Evolutionary conservation across 2,113 vertebrate genomes (phyloP), one percentile per base, ranked within the genome.

Genomic region (Brachyhypopomus gauderio): DNA sequence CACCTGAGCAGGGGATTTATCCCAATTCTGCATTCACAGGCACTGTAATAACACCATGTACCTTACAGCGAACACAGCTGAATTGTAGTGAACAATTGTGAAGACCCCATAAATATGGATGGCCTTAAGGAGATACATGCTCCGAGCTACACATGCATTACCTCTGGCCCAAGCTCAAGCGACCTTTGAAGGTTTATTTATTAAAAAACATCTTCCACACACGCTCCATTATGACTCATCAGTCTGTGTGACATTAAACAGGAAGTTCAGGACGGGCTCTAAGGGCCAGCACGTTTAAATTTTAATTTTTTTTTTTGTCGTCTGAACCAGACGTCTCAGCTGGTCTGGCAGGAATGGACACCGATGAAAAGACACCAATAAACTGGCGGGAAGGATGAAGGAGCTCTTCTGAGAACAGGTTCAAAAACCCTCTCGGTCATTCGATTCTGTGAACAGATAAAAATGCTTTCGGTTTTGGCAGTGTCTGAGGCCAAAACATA

Each of bases 391-490:
- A 11, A 59, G 19, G 30, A 80, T 74, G 20, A 74, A 80, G 71
- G 45, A 36, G 73, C 66, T 45, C 23, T 64, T 66, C 30, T 36
- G 0, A 74, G 70, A 73, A 56, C 20, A 73, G 38, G 38, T 73
- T 80, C 34, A 73, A 55, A 22, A 9, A 5, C 60, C 45, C 2
- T 38, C 72, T 80, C 20, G 22, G 25, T 63, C 38, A 27, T 59
- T 20, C 27, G 4, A 9, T 80, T 74, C 71, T 80, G 34, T 74
- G 79, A 80, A 80, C 27, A 80, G 78, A 73, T 79, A 64, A 80
- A 74, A 80, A 56, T 25, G 30, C 71, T 25, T 2, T 55, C 16
- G 55, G 48, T 73, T 56, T 73, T 55, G 48, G 25, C 71, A 56
- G 48, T 30, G 56, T 48, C 48, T 73, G 55, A 66, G 60, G 14